A percentile compares a stretch with the other conserved stretches of the same genome.
Evolutionary conservation across 2,888 invertebrate species (phyloP).

Genomic region (Drosophila cognata): DNA sequence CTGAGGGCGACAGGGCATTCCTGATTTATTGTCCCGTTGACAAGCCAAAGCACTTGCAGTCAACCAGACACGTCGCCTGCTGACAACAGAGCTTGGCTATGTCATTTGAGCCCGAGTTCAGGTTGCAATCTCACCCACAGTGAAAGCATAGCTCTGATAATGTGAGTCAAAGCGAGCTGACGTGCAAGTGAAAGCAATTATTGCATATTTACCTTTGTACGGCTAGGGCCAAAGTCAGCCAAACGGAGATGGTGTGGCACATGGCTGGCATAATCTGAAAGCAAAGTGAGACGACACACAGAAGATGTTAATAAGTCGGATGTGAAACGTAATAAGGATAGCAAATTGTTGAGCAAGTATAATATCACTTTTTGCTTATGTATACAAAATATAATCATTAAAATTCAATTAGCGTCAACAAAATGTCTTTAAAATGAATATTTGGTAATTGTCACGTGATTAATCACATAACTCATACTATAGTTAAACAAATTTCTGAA

Average conservation of each 20-base stretch:
- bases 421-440: background rate
- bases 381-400: background rate
- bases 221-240: conserved; percentile 95
- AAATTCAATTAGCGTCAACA: background rate
- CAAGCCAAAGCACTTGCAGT: conserved; percentile 54
- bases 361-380: background rate
- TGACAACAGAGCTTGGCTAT: background rate
- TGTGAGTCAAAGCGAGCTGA: background rate
- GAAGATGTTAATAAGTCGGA: conserved; percentile 10
- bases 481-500: background rate
- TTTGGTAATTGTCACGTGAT: background rate
- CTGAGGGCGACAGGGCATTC: conserved; percentile 20
- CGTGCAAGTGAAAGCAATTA: conserved; percentile 20
- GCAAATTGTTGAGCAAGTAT: background rate
- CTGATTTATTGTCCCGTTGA: conserved; percentile 72
- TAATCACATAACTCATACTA: background rate
- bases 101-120: background rate
- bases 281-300: conserved; percentile 20
- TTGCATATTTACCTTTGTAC: conserved; percentile 89
- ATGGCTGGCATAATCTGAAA: conserved; percentile 89
- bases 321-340: background rate
- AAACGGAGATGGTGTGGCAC: conserved; percentile 97
- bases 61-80: conserved; percentile 10
- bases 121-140: background rate
- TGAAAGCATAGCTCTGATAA: background rate